Percentiles rank a stretch among this genome's conserved stretches.
phyloP scores from a whole-genome alignment of 2,888 invertebrate genomes.

The Torymus auratus region DNA sequence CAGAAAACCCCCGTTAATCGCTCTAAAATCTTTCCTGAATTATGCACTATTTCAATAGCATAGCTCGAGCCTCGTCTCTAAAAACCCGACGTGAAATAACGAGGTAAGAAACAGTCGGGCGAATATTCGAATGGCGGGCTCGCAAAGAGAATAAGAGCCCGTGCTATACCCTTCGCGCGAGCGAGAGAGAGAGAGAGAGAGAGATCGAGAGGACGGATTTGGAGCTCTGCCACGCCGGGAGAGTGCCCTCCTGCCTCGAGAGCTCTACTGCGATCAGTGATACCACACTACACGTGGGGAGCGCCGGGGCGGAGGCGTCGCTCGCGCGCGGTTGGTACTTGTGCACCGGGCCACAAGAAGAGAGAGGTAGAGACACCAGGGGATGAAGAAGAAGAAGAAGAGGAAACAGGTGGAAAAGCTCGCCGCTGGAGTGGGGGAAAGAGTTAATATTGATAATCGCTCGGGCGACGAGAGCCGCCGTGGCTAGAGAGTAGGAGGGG shows the following conservation, averaged over 20 bases:
- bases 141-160: background rate
- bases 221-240: constrained; percentile 75
- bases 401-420: constrained; percentile 71
- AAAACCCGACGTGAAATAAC: constrained; percentile 11
- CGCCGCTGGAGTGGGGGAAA: constrained; percentile 43
- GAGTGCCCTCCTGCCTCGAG: constrained; percentile 74
- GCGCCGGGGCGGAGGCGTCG: constrained; percentile 15
- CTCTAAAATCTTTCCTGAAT: constrained; percentile 23
- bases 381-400: constrained; percentile 53
- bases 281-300: constrained; percentile 70
- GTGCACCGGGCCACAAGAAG: constrained; percentile 54
- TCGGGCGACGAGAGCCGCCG: constrained; percentile 43
- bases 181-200: constrained; percentile 50
- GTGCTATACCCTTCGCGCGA: background rate
- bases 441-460: constrained; percentile 75
- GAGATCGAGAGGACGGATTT: constrained; percentile 67
- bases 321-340: constrained; percentile 69
- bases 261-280: constrained; percentile 76
- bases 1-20: constrained; percentile 22
- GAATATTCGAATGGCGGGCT: constrained; percentile 7
- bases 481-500: background rate
- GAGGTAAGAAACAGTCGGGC: constrained; percentile 42
- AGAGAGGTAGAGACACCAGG: background rate
- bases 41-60: constrained; percentile 24
- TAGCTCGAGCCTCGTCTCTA: constrained; percentile 41